phyloP scores from a whole-genome alignment of 35 echinoderm and acorn worm genomes.

The Ophioderma brevispina region DNA sequence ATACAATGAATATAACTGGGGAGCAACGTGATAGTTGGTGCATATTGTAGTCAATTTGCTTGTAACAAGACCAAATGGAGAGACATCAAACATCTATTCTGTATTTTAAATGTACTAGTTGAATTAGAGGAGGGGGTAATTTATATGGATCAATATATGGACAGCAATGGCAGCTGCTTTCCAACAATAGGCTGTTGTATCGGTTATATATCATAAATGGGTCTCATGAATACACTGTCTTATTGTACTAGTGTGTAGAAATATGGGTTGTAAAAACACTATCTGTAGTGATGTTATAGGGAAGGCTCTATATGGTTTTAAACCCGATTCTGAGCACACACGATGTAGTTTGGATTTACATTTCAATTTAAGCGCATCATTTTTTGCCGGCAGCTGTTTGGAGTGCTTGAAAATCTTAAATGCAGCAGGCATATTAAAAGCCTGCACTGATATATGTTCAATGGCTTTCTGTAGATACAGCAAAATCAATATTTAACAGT shows the following conservation, averaged over 20 bases:
- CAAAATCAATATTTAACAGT: not conserved
- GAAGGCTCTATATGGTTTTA: not conserved
- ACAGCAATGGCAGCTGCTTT: not conserved
- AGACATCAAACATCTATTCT: not conserved
- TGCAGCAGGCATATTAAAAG: conserved; percentile 6
- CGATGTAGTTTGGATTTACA: conserved; percentile 7
- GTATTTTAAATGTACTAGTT: not conserved
- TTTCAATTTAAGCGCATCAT: conserved; percentile 7
- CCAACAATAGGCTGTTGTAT: not conserved
- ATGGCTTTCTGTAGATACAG: not conserved
- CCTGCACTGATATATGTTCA: not conserved
- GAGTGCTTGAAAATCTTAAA: not conserved
- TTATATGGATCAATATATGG: conserved; percentile 7
- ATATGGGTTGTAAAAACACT: not conserved
- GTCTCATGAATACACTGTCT: not conserved
- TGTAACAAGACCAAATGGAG: not conserved
- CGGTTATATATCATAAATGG: not conserved
- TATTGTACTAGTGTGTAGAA: not conserved
- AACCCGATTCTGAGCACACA: not conserved
- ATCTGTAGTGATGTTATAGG: too few species aligned
- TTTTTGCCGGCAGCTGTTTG: not conserved
- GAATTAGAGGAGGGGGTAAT: not conserved
- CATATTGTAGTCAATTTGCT: not conserved
- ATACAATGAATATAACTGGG: not conserved
- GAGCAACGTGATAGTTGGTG: not conserved